phyloP scores from a whole-genome alignment of 2,888 invertebrate genomes.

The Microplitis deprimator region DNA sequence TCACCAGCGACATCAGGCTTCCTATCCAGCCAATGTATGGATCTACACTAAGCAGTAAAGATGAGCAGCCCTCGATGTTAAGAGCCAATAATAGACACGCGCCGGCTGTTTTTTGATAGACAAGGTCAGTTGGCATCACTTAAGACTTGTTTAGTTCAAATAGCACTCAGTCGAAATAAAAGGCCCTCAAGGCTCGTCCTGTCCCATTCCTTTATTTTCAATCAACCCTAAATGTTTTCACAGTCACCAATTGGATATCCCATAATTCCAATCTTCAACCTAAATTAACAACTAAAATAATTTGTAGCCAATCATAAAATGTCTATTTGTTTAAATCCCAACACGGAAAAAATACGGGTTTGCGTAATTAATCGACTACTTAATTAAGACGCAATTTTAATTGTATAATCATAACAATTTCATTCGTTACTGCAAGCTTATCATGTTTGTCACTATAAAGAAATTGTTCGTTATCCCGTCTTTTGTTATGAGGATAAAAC shows the following conservation, averaged over 20 bases:
- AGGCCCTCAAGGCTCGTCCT: slow-evolving; percentile 18
- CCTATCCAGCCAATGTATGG: slow-evolving; percentile 4
- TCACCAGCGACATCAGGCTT: slow-evolving; percentile 17
- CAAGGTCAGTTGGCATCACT: slow-evolving; percentile 56
- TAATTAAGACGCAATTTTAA: no score
- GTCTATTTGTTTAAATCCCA: no score
- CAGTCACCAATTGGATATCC: slow-evolving; percentile 4
- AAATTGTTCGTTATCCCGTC: no score
- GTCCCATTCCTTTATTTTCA: slow-evolving; percentile 2
- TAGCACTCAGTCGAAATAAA: neutral
- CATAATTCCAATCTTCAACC: neutral
- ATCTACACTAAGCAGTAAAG: neutral
- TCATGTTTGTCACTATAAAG: no score
- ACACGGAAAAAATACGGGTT: no score
- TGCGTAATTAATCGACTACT: no score
- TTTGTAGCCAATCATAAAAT: neutral
- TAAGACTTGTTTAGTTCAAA: slow-evolving; percentile 24
- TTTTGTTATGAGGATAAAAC: no score
- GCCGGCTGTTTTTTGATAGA: slow-evolving; percentile 53
- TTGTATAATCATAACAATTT: no score
- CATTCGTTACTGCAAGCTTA: no score
- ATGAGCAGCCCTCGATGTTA: neutral
- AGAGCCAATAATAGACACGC: slow-evolving; percentile 53
- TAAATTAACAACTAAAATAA: neutral
- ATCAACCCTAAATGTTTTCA: slow-evolving; percentile 22